Conservation (phyloP, 2,888 invertebrate genomes). For the Chaitophorus viminalis region DNA sequence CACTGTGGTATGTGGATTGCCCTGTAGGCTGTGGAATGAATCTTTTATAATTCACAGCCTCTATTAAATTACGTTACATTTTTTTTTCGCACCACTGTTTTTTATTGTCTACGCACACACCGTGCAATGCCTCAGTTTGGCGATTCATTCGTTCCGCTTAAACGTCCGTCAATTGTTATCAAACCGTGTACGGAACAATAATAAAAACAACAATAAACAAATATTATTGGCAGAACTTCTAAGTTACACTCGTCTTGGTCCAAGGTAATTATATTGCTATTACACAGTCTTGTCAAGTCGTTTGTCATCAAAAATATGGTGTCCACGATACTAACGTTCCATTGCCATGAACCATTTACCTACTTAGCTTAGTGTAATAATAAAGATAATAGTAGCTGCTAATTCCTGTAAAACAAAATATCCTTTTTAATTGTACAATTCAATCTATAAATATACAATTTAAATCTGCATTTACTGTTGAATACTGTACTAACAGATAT, state of each 20-base stretch:
- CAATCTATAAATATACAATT: too few species aligned
- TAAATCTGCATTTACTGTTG: too few species aligned
- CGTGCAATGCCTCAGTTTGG: neutral
- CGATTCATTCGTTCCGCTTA: neutral
- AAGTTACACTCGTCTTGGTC: neutral
- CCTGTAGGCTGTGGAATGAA: too few species aligned
- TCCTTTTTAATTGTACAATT: too few species aligned
- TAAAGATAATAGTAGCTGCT: too few species aligned
- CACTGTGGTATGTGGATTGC: too few species aligned
- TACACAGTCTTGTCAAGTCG: neutral
- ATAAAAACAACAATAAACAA: neutral
- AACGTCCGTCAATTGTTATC: neutral
- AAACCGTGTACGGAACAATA: neutral
- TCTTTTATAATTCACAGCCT: neutral
- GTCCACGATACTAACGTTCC: too few species aligned
- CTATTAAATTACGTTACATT: neutral
- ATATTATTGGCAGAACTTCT: neutral
- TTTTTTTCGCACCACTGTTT: neutral
- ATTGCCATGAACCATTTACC: too few species aligned
- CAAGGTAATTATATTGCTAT: neutral
- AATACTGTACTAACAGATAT: too few species aligned
- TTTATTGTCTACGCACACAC: neutral
- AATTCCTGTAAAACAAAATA: too few species aligned
- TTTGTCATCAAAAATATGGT: neutral
- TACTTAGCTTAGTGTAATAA: too few species aligned